Percentiles rank a stretch among this genome's conserved stretches.
Evolutionary conservation across 2,888 invertebrate genomes (phyloP).

Genomic region (Liopterus haemorrhoidalis): DNA sequence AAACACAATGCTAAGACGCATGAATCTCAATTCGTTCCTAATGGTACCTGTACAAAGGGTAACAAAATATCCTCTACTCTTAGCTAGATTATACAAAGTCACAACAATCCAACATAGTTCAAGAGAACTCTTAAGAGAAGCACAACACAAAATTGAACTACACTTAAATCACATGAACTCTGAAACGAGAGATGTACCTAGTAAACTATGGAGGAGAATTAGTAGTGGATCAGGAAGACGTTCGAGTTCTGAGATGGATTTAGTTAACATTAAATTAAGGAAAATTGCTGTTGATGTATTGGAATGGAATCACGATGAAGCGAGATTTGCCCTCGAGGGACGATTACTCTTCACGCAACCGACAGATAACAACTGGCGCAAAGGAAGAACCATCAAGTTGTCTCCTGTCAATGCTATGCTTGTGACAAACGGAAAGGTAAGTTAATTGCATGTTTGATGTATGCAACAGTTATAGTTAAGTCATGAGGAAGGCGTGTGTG

Average conservation of each 20-base stretch:
- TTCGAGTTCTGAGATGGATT: conserved; percentile 76
- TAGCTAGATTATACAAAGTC: conserved; percentile 84
- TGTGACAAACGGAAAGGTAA: conserved; percentile 88
- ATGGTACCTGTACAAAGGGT: conserved; percentile 98
- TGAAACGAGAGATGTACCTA: conserved; percentile 84
- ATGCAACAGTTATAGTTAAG: no score
- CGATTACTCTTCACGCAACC: conserved; percentile 82
- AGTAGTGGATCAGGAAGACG: conserved; percentile 64
- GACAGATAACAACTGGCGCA: conserved; percentile 85
- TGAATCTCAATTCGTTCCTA: conserved; percentile 96
- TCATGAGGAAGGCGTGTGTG: no score
- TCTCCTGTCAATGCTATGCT: conserved; percentile 83
- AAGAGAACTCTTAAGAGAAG: conserved; percentile 75
- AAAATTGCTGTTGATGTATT: conserved; percentile 91
- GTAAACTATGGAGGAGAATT: conserved; percentile 84
- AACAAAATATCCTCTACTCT: conserved; percentile 89
- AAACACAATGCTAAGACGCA: conserved; percentile 82
- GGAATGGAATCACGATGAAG: conserved; percentile 92
- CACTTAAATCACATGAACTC: conserved; percentile 93
- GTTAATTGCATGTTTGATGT: no score
- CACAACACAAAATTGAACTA: conserved; percentile 87
- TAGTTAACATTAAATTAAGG: conserved; percentile 81
- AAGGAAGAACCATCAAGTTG: conserved; percentile 82
- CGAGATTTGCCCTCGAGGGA: conserved; percentile 85
- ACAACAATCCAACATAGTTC: conserved; percentile 79